These are phyloP conservation scores for Polyommatus icarus DNA, from an alignment of 2,888 invertebrate genomes.

Conservation along the genomic window DNA sequence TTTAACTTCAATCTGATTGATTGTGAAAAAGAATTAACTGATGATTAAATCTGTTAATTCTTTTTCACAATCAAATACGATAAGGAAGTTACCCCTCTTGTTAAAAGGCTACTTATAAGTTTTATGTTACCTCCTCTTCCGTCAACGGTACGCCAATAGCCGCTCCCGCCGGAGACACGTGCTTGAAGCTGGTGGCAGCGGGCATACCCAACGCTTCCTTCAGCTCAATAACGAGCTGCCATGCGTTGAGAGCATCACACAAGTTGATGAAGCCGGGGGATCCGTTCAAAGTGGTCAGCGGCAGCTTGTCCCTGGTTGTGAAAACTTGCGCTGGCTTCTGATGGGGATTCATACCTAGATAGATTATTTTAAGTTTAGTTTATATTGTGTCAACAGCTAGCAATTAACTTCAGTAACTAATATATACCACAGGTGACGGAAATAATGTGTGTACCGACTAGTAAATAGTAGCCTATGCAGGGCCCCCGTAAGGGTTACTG, in stretches of 20 bases:
- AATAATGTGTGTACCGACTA: too few relatives aligned
- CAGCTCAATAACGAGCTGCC: conserved; percentile 96
- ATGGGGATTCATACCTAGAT: conserved; percentile 94
- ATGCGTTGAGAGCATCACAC: conserved; percentile 98
- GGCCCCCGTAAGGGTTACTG: too few relatives aligned
- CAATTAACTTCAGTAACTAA: too few relatives aligned
- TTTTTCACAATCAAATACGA: too few relatives aligned
- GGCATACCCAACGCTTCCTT: conserved; percentile 89
- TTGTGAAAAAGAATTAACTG: too few relatives aligned
- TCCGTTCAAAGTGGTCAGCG: conserved; percentile 94
- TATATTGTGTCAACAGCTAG: not conserved
- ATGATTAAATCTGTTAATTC: too few relatives aligned
- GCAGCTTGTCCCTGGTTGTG: conserved; percentile 88
- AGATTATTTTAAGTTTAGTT: not conserved
- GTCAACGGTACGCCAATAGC: conserved; percentile 92
- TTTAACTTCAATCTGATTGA: too few relatives aligned
- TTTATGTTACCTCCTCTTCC: conserved; percentile 78
- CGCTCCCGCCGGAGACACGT: conserved; percentile 98
- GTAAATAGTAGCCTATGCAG: too few relatives aligned
- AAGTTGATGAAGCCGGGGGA: conserved; percentile 98
- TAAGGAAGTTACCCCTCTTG: too few relatives aligned
- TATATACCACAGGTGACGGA: too few relatives aligned
- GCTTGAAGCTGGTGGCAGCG: conserved; percentile 98
- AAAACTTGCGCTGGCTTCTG: conserved; percentile 97
- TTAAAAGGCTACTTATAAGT: not conserved